phyloP scores from a whole-genome alignment of 2,797 vertebrate species.

The Megalops cyprinoides region DNA sequence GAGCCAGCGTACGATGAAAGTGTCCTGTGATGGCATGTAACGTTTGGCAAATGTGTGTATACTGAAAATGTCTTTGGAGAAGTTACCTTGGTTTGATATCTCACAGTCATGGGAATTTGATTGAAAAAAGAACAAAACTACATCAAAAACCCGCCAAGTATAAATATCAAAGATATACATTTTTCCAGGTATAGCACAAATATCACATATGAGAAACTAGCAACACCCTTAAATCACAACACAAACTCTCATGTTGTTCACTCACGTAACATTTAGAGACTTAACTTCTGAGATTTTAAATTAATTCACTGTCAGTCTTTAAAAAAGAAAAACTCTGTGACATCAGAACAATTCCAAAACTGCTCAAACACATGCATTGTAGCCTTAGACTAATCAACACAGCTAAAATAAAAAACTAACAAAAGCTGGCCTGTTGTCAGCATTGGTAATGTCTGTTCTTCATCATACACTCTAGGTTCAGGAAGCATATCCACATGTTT shows the following conservation, averaged over 20 bases:
- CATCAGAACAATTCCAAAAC: too few relatives aligned
- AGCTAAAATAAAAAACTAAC: too few relatives aligned
- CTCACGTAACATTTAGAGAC: too few relatives aligned
- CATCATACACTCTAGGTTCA: background rate
- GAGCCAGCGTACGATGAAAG: background rate
- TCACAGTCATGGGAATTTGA: slow-evolving; percentile 17
- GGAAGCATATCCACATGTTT: background rate
- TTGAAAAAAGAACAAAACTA: slow-evolving; percentile 19
- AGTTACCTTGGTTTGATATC: slow-evolving; percentile 14
- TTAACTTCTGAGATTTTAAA: too few relatives aligned
- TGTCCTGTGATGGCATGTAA: background rate
- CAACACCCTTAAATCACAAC: background rate
- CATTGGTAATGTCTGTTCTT: background rate
- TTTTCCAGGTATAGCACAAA: background rate
- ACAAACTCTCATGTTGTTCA: background rate
- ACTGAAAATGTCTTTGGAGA: background rate
- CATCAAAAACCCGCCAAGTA: slow-evolving; percentile 12
- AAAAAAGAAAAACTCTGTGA: too few relatives aligned
- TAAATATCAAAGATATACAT: background rate
- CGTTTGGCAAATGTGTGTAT: background rate
- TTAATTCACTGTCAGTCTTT: too few relatives aligned
- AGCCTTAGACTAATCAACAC: too few relatives aligned
- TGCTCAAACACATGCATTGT: too few relatives aligned
- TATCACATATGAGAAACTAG: background rate
- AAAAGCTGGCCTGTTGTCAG: background rate